Conservation (phyloP, 1,140 invertebrate species). For the Anastatus disparis region DNA sequence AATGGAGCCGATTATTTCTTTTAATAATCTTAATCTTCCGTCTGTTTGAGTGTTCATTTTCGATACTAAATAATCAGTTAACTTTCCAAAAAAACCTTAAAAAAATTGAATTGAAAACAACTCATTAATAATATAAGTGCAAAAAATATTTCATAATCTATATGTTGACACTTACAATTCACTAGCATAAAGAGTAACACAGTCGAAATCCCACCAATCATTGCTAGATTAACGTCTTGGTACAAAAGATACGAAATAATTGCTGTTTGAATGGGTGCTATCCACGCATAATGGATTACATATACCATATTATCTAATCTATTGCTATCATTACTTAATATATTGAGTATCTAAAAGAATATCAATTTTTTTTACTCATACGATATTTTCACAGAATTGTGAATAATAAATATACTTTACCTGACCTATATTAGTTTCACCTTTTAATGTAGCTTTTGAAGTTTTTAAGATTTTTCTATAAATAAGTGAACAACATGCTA, state of each 20-base stretch:
- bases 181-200: constrained; percentile 85
- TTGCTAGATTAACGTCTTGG: constrained; percentile 76
- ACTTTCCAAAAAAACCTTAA: constrained; percentile 75
- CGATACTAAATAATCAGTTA: constrained; percentile 73
- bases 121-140: too few relatives aligned
- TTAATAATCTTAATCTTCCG: constrained; percentile 85
- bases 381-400: not conserved
- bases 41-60: constrained; percentile 80
- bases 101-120: too few relatives aligned
- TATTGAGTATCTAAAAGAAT: constrained; percentile 89
- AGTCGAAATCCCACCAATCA: constrained; percentile 80
- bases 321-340: constrained; percentile 90
- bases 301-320: constrained; percentile 76
- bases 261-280: constrained; percentile 83
- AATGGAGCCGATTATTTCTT: constrained; percentile 87
- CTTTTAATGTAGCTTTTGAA: constrained; percentile 44
- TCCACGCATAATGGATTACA: constrained; percentile 82
- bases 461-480: constrained; percentile 78
- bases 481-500: constrained; percentile 81
- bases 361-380: not conserved
- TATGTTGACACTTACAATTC: constrained; percentile 71
- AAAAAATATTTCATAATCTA: too few relatives aligned
- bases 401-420: too few relatives aligned
- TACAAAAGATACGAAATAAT: constrained; percentile 83
- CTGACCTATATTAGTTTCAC: constrained; percentile 58